Conservation (phyloP, 2,113 vertebrate species). For the Pelusios castaneus region DNA sequence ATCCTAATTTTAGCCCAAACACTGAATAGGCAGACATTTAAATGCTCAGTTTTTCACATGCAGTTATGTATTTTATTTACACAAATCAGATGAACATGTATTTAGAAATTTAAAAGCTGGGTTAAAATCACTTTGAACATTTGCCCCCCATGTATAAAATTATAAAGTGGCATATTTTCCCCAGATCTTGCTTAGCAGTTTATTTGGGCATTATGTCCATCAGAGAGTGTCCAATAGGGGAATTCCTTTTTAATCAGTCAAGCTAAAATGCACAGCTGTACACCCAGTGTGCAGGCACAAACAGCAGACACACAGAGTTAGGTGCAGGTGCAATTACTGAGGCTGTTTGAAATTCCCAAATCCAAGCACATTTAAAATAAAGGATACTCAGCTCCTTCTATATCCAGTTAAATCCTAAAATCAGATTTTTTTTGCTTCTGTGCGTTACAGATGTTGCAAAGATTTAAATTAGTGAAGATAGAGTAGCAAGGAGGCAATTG, state of each 20-base stretch:
- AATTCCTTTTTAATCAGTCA: not conserved
- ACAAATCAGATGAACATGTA: constrained; percentile 1
- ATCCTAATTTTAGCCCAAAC: constrained; percentile 37
- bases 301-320: accelerated
- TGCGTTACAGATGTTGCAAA: not conserved
- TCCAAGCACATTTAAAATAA: not conserved
- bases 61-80: constrained; percentile 22
- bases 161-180: constrained; percentile 13
- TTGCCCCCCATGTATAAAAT: constrained; percentile 60
- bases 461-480: not conserved
- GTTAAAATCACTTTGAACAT: constrained; percentile 48
- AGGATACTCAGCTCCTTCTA: not conserved
- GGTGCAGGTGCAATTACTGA: not conserved
- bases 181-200: constrained; percentile 21
- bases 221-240: not conserved
- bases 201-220: not conserved
- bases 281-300: accelerated
- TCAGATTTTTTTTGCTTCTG: not conserved
- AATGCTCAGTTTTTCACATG: constrained; percentile 42
- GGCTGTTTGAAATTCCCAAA: accelerated
- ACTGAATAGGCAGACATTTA: constrained; percentile 30
- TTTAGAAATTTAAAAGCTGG: constrained; percentile 42
- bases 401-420: not conserved
- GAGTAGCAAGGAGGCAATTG: not conserved
- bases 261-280: not conserved